Evolutionary conservation across 2,797 vertebrate genomes (phyloP).

Genomic region (Eupleurogrammus muticus): DNA sequence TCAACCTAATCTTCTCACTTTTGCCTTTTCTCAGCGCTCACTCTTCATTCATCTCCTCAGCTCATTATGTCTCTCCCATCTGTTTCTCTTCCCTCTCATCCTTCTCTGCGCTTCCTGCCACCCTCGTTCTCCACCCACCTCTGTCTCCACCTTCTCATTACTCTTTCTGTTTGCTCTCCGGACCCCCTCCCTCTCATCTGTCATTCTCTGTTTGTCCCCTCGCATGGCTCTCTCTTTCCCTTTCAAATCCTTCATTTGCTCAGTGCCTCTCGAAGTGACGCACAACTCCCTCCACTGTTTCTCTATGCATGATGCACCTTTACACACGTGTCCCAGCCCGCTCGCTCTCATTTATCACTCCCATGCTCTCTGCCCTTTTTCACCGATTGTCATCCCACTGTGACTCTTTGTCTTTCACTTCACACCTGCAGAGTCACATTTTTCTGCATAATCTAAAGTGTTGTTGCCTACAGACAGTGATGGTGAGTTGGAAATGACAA

Average conservation of each 20-base stretch:
- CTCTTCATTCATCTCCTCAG: conserved; percentile 46
- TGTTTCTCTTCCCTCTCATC: conserved; percentile 40
- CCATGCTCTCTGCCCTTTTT: conserved; percentile 29
- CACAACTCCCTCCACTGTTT: conserved; percentile 49
- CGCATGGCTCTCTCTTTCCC: conserved; percentile 33
- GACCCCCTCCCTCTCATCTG: conserved; percentile 60
- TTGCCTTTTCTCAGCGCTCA: conserved; percentile 32
- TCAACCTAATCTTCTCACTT: conserved; percentile 15
- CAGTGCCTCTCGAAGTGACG: conserved; percentile 51
- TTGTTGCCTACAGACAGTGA: background rate
- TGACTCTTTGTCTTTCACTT: conserved; percentile 40
- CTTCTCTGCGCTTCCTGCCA: conserved; percentile 37
- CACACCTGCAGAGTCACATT: conserved; percentile 22
- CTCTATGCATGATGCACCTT: conserved; percentile 39
- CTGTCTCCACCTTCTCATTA: conserved; percentile 67
- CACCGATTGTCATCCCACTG: conserved; percentile 31
- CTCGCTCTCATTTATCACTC: conserved; percentile 48
- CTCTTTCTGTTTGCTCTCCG: conserved; percentile 64
- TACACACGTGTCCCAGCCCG: conserved; percentile 33
- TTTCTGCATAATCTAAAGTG: conserved; percentile 7
- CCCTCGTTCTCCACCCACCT: conserved; percentile 42
- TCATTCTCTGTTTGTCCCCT: conserved; percentile 50
- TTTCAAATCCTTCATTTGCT: conserved; percentile 44
- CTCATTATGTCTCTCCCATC: conserved; percentile 41
- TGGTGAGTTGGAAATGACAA: background rate